These are phyloP conservation scores for Clarias laeviceps DNA, from an alignment of 2,797 vertebrate species.

Conservation along the genomic window DNA sequence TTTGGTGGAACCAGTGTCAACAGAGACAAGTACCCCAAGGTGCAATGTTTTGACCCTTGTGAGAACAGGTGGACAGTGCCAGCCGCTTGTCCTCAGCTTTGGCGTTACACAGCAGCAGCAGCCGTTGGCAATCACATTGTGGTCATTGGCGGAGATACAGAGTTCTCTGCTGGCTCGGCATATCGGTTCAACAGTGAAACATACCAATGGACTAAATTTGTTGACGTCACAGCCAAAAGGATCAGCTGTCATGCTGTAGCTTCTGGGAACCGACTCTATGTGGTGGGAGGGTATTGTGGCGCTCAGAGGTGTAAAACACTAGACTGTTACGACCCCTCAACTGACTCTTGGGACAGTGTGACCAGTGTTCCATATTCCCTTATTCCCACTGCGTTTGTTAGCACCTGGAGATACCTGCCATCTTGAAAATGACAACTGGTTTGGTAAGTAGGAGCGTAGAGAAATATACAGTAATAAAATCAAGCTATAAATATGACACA, in stretches of 20 bases:
- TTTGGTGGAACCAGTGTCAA: conserved; percentile 85
- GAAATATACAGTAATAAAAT: background rate
- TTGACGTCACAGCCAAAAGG: conserved; percentile 80
- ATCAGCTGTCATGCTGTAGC: conserved; percentile 86
- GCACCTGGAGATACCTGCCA: conserved; percentile 87
- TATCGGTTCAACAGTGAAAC: conserved; percentile 88
- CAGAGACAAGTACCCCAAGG: conserved; percentile 83
- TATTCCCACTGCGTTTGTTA: conserved; percentile 86
- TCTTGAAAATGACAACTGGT: conserved; percentile 62
- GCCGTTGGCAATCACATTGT: conserved; percentile 82
- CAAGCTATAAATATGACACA: background rate
- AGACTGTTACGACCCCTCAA: conserved; percentile 84
- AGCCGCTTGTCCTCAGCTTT: conserved; percentile 82
- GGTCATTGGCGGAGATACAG: conserved; percentile 84
- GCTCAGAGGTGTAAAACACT: conserved; percentile 84
- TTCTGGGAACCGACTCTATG: conserved; percentile 82
- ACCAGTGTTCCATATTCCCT: conserved; percentile 85
- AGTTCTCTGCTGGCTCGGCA: conserved; percentile 84
- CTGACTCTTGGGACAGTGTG: conserved; percentile 85
- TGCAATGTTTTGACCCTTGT: conserved; percentile 84
- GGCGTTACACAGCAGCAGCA: conserved; percentile 85
- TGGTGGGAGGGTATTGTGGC: conserved; percentile 85
- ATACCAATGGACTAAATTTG: conserved; percentile 85
- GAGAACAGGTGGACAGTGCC: conserved; percentile 84
- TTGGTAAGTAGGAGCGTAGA: conserved; percentile 67